phyloP scores from a whole-genome alignment of 2,113 vertebrate species.

The Hemibates koningsi region DNA sequence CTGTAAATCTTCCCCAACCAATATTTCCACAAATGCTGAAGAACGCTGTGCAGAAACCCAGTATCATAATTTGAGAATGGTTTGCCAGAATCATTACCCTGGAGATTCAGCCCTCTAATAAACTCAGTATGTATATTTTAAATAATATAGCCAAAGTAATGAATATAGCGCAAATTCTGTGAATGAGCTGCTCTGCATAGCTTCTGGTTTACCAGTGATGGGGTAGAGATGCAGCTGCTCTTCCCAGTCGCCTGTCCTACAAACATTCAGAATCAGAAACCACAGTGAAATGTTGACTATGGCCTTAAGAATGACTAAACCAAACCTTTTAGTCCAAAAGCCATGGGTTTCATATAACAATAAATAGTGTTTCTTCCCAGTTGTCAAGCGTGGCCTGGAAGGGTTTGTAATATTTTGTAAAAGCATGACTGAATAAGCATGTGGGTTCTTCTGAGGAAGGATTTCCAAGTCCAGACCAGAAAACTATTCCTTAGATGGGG shows the following conservation, averaged over 20 bases:
- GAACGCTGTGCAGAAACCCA: constrained; percentile 26
- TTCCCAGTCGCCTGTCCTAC: constrained; percentile 48
- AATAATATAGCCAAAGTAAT: constrained; percentile 37
- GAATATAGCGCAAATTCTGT: constrained; percentile 65
- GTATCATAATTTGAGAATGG: constrained; percentile 32
- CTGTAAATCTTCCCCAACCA: constrained; percentile 37
- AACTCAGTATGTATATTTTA: constrained; percentile 54
- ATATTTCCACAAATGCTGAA: constrained; percentile 33
- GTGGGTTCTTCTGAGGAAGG: constrained; percentile 36
- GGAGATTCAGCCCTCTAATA: constrained; percentile 33
- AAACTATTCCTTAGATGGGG: neutral
- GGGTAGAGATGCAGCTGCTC: neutral
- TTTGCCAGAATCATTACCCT: constrained; percentile 43
- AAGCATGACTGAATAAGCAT: constrained; percentile 64
- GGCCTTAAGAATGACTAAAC: constrained; percentile 70
- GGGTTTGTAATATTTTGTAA: constrained; percentile 64
- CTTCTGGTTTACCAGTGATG: constrained; percentile 65
- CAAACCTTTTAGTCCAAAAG: constrained; percentile 66
- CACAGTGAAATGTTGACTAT: constrained; percentile 62
- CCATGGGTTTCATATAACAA: constrained; percentile 74
- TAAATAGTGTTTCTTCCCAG: constrained; percentile 69
- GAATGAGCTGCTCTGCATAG: constrained; percentile 69
- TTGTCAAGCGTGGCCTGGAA: constrained; percentile 69
- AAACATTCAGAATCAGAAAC: constrained; percentile 60
- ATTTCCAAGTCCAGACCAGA: constrained; percentile 21